Conservation (phyloP, 2,888 invertebrate species). For the Cheilosia grossa region DNA sequence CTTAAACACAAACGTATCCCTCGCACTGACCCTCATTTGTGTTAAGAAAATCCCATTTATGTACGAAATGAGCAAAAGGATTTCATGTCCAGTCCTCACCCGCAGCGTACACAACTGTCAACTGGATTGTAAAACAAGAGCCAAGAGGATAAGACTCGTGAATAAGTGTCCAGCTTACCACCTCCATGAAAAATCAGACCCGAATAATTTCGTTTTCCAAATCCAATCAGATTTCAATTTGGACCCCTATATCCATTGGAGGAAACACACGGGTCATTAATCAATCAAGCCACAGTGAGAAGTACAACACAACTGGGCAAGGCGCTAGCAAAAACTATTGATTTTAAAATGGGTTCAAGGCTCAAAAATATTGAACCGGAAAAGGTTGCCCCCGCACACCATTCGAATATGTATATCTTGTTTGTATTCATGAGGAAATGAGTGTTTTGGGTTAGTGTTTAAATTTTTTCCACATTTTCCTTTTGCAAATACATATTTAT, state of each 20-base stretch:
- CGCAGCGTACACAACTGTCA: conserved; percentile 7
- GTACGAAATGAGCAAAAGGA: conserved; percentile 12
- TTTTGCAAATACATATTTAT: not conserved
- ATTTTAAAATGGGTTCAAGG: conserved; percentile 13
- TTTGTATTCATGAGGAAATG: not conserved
- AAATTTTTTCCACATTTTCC: not conserved
- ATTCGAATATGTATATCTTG: not conserved
- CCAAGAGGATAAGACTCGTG: not conserved
- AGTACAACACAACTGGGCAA: not conserved
- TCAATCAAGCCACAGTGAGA: conserved; percentile 34
- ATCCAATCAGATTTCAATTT: conserved; percentile 52
- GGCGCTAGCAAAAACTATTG: conserved; percentile 3
- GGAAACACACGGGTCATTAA: conserved; percentile 41
- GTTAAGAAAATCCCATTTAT: conserved; percentile 32
- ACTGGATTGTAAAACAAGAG: conserved; percentile 13
- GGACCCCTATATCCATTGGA: not conserved
- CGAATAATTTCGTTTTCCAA: conserved; percentile 41
- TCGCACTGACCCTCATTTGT: conserved; percentile 19
- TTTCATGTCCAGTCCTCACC: not conserved
- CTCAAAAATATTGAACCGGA: not conserved
- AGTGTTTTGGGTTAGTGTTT: not conserved
- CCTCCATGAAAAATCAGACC: conserved; percentile 30
- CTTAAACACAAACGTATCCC: conserved; percentile 11
- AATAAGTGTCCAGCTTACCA: conserved; percentile 12
- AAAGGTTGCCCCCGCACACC: not conserved